These are phyloP conservation scores for Chionis minor DNA, from an alignment of 2,113 vertebrate species.

Conservation along the genomic window DNA sequence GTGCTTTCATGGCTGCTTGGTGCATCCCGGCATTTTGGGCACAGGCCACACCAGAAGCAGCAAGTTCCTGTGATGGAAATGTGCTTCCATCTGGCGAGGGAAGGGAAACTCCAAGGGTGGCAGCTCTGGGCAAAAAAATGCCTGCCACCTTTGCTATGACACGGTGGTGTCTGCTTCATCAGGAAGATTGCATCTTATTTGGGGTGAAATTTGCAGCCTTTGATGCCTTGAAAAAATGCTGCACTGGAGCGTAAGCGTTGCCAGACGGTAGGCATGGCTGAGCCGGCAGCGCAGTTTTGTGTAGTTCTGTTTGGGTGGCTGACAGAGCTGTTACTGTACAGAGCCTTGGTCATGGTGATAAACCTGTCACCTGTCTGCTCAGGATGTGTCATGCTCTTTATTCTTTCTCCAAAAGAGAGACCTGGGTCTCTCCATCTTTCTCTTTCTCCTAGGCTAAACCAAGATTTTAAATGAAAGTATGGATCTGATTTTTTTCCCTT, in stretches of 20 bases:
- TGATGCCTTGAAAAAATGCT: not conserved
- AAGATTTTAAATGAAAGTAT: not conserved
- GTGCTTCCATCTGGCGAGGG: rapidly evolving
- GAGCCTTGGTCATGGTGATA: rapidly evolving
- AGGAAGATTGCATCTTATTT: not conserved
- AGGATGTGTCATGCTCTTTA: not conserved
- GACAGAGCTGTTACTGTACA: not conserved
- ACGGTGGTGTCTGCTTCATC: rapidly evolving
- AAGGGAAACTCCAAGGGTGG: not conserved
- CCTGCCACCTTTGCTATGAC: not conserved
- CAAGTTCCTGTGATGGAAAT: not conserved
- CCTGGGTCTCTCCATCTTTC: not conserved
- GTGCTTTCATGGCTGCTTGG: not conserved
- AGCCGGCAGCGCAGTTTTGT: not conserved
- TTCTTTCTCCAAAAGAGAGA: not conserved
- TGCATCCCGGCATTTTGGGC: not conserved
- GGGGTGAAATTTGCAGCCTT: not conserved
- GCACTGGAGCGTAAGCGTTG: rapidly evolving
- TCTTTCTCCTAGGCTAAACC: not conserved
- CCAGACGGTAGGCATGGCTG: rapidly evolving
- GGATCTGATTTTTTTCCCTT: not conserved
- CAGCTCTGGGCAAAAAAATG: not conserved
- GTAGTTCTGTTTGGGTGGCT: not conserved
- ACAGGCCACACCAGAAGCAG: rapidly evolving
- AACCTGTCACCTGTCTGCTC: rapidly evolving